phyloP scores from a whole-genome alignment of 2,888 invertebrate genomes.

The Acronicta leporina region DNA sequence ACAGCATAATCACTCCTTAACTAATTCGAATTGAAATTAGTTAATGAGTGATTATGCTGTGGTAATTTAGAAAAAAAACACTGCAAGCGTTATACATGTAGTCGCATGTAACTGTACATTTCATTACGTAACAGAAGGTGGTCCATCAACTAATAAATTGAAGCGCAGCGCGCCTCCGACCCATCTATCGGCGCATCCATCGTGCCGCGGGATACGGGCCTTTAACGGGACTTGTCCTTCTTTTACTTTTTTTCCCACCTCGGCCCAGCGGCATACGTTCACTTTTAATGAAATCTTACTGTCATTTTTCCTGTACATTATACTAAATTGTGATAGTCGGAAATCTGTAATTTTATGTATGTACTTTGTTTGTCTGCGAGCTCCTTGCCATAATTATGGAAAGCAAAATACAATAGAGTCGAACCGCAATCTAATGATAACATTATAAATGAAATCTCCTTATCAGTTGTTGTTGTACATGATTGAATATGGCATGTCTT shows the following conservation, averaged over 20 bases:
- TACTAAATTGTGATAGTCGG: conserved; percentile 8
- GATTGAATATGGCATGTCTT: no score
- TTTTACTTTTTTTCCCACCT: conserved; percentile 80
- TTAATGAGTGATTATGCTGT: no score
- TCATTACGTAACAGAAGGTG: conserved; percentile 49
- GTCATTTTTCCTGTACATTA: conserved; percentile 26
- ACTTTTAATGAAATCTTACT: conserved; percentile 79
- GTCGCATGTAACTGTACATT: conserved; percentile 32
- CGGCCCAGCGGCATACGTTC: conserved; percentile 78
- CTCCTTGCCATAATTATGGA: no score
- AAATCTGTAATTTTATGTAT: not conserved
- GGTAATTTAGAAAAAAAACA: no score
- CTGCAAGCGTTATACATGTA: not conserved
- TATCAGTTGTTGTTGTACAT: no score
- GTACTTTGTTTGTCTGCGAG: no score
- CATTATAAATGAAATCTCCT: no score
- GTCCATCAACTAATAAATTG: conserved; percentile 33
- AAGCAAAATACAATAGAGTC: no score
- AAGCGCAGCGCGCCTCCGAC: conserved; percentile 36
- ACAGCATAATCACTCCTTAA: no score
- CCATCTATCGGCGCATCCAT: conserved; percentile 52
- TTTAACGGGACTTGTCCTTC: conserved; percentile 81
- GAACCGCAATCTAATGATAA: no score
- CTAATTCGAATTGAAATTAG: no score
- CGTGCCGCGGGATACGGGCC: conserved; percentile 70